Percentiles rank a stretch among this genome's conserved stretches.
phyloP scores from a whole-genome alignment of 2,113 vertebrate species.

The Hiodon tergisus region DNA sequence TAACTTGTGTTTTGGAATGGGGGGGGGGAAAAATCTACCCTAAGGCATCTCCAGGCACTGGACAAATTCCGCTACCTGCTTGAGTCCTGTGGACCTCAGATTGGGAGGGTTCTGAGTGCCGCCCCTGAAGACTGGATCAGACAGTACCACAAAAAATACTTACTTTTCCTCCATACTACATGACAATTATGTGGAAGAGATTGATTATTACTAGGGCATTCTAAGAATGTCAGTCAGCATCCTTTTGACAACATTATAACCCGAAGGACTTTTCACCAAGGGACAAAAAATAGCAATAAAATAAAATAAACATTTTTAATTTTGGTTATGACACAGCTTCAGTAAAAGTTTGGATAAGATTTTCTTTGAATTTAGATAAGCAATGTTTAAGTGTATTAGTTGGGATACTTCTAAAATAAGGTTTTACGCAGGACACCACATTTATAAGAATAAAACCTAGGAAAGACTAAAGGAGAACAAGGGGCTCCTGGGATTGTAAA shows the following conservation, averaged over 20 bases:
- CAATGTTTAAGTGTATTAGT: slow-evolving; percentile 17
- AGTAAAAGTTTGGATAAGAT: slow-evolving; percentile 4
- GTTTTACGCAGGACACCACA: slow-evolving; percentile 14
- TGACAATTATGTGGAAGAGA: background rate
- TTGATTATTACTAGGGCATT: no score
- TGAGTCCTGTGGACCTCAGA: no score
- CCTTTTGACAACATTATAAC: background rate
- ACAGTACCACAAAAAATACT: background rate
- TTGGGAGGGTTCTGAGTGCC: no score
- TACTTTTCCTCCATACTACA: background rate
- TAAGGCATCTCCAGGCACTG: no score
- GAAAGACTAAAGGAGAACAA: slow-evolving; percentile 4
- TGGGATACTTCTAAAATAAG: slow-evolving; percentile 8
- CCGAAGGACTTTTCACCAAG: background rate
- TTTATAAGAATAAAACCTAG: slow-evolving; percentile 15
- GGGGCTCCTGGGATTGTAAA: background rate
- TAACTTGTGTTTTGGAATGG: no score
- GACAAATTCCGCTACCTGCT: no score
- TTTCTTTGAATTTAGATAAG: background rate
- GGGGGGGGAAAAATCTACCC: no score
- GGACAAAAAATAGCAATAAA: background rate
- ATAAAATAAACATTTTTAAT: background rate
- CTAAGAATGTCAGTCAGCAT: background rate
- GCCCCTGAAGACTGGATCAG: no score
- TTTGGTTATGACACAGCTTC: background rate